Conservation (phyloP, 1,140 invertebrate species). For the Diploscapter pachys region DNA sequence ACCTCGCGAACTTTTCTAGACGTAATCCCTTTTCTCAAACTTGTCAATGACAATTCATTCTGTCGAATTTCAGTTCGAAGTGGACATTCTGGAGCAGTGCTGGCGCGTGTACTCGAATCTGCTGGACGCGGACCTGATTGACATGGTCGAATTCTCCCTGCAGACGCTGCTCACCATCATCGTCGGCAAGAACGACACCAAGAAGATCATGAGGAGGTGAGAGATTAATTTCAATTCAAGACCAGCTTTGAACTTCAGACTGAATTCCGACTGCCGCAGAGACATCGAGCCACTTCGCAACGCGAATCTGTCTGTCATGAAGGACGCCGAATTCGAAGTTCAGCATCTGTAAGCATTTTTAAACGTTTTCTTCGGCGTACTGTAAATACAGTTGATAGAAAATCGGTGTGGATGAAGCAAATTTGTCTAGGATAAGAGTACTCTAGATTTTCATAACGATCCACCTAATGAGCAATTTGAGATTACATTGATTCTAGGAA, state of each 20-base stretch:
- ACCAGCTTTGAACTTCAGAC: neutral
- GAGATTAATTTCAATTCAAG: too few relatives aligned
- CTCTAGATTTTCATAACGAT: neutral
- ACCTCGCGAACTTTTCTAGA: neutral
- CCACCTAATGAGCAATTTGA: too few relatives aligned
- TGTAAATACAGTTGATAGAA: neutral
- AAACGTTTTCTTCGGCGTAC: too few relatives aligned
- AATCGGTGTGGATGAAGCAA: neutral
- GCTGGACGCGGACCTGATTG: slow-evolving; percentile 2
- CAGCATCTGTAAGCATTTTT: too few relatives aligned
- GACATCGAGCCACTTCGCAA: slow-evolving; percentile 15
- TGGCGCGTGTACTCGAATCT: slow-evolving; percentile 9
- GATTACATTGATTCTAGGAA: too few relatives aligned
- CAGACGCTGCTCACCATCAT: slow-evolving; percentile 11
- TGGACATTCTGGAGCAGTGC: slow-evolving; percentile 5
- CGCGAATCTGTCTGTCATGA: neutral
- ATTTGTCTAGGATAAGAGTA: neutral
- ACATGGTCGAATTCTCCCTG: slow-evolving; percentile 7
- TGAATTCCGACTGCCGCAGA: slow-evolving; percentile 8
- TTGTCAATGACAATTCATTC: neutral
- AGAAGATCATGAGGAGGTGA: neutral
- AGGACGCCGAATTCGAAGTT: neutral
- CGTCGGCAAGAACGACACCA: neutral
- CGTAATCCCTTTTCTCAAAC: too few relatives aligned
- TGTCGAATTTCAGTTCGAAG: slow-evolving; percentile 11